Base-by-base conservation (phyloP, 1,140 invertebrate genomes). In the Micrasema minimum region DNA sequence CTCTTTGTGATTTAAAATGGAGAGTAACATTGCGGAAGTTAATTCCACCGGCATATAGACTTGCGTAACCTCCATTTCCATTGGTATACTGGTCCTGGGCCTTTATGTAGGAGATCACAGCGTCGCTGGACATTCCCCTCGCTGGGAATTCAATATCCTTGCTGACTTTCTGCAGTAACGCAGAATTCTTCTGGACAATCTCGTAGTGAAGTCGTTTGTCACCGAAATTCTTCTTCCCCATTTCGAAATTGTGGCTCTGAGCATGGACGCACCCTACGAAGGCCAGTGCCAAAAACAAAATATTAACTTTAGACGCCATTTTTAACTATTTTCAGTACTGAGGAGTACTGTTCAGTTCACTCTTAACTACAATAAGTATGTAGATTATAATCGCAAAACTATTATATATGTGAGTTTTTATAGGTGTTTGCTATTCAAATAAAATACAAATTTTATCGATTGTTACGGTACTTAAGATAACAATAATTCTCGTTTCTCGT, bases 1-100 rank as follows among this genome's bases (percentile, higher is more conserved):
- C 77, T 41, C 85, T 80, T 61, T 86, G 80, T 18, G 85, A 87
- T 72, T 85, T 87, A 67, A 87, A 86, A 53, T 78, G 80, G 0
- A 88, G 65, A 1, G 81, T 83, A 2, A 83, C 84, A 31, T 80
- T 81, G 6, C 31, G 77, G 11, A 51, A 64, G 2, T 79, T 79
- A 0, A 82, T 80, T 37, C 86, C 86, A 45, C 86, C 86, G 0
- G 20, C 59, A 0, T 77, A 1, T 0, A 84, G 37, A 2, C 65
- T 79, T 0, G 80, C 80, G 50, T 77, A 78, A 10, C 85, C 87
- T 2, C 86, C 86, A 18, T 82, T 82, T 2, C 85, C 86, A 35
- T 87, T 80, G 1, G 55, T 77, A 4, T 82, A 80, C 41, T 82
- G 80, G 67, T 87, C 87, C 10, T 81, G 76, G 6, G 84, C 81